Percentiles rank a stretch among this genome's conserved stretches.
These are phyloP conservation scores for Ectropis crepuscularia DNA, from an alignment of 2,888 invertebrate species.

Conservation along the genomic window DNA sequence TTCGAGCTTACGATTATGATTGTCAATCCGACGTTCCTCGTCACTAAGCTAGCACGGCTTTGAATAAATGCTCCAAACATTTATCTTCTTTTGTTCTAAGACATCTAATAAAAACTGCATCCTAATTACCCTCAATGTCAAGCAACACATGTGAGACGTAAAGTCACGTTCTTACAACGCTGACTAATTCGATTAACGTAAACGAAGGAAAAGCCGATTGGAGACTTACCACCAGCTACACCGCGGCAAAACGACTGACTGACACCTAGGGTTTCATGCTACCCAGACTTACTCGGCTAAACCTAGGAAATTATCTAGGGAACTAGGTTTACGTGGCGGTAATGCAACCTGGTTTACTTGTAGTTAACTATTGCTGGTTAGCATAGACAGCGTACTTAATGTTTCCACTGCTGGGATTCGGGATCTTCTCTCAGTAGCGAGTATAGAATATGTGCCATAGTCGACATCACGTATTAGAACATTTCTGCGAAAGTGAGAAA, in stretches of 20 bases:
- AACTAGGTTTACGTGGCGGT: background rate
- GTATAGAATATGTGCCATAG: no score
- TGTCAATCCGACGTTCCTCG: no score
- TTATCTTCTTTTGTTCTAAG: background rate
- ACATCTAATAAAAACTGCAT: constrained; percentile 13
- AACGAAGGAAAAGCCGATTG: constrained; percentile 74
- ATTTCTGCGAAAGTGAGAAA: no score
- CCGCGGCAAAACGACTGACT: constrained; percentile 59
- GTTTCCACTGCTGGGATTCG: no score
- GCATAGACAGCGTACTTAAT: no score
- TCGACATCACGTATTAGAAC: no score
- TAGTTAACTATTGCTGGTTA: background rate
- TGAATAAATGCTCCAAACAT: no score
- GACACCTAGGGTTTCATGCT: constrained; percentile 76
- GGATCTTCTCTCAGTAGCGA: no score
- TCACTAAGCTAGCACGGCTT: no score
- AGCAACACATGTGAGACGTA: constrained; percentile 32
- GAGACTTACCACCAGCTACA: constrained; percentile 57
- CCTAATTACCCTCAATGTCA: constrained; percentile 24
- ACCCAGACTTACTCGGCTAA: constrained; percentile 55
- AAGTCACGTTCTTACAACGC: constrained; percentile 42
- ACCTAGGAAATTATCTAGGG: constrained; percentile 1
- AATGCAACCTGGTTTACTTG: constrained; percentile 5
- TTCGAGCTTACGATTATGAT: no score
- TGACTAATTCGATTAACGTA: constrained; percentile 72